Conservation (phyloP, 2,888 invertebrate species). For the Dyspetes luteomarginatus region DNA sequence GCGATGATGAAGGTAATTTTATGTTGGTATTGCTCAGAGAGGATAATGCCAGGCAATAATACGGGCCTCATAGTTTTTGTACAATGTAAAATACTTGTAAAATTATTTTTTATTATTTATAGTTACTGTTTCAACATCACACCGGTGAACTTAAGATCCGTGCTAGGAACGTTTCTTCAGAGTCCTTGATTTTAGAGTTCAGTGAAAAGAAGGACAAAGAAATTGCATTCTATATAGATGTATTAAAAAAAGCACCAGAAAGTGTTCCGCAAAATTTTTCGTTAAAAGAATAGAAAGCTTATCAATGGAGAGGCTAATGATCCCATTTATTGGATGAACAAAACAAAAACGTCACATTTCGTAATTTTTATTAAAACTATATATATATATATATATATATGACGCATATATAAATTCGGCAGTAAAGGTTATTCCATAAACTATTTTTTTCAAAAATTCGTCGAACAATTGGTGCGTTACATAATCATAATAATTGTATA, state of each 20-base stretch:
- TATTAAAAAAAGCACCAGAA: conserved; percentile 37
- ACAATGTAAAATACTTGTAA: conserved; percentile 32
- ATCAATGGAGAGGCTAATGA: conserved; percentile 28
- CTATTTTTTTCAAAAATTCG: too few species aligned
- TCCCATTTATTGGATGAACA: not conserved
- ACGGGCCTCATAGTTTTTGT: conserved; percentile 16
- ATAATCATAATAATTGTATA: not conserved
- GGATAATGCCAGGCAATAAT: conserved; percentile 5
- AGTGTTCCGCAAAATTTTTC: conserved; percentile 43
- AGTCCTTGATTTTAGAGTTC: conserved; percentile 21
- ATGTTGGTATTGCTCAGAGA: conserved; percentile 50
- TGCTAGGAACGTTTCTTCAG: not conserved
- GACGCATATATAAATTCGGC: not conserved
- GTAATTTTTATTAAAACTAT: conserved; percentile 1
- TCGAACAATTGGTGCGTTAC: conserved; percentile 21
- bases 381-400: not conserved
- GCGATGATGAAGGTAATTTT: conserved; percentile 54
- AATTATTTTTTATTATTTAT: conserved; percentile 37
- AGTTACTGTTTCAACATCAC: conserved; percentile 31
- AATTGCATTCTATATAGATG: conserved; percentile 2
- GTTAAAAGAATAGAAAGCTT: conserved; percentile 31
- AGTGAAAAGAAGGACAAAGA: conserved; percentile 4
- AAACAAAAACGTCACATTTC: not conserved
- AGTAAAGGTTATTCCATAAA: too few species aligned
- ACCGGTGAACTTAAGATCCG: conserved; percentile 30